These are phyloP conservation scores for Nanger granti DNA, from an alignment of 2,113 vertebrate genomes.

Conservation along the genomic window DNA sequence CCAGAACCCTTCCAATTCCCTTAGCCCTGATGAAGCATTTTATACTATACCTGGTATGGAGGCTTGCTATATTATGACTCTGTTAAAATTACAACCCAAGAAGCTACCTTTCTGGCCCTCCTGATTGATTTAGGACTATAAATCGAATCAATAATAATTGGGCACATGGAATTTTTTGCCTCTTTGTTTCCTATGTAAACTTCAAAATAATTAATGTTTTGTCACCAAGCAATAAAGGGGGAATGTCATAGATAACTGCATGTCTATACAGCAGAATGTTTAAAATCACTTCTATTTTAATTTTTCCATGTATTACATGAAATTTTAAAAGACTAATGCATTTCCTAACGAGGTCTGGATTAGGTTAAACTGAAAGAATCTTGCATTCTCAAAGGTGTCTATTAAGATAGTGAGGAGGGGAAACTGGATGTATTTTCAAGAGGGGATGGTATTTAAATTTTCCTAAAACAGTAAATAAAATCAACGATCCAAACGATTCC, in stretches of 20 bases:
- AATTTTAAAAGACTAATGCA: slow-evolving; percentile 2
- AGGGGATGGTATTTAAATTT: not conserved
- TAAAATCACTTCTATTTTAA: slow-evolving; percentile 13
- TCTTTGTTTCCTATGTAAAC: not conserved
- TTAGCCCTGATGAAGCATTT: not conserved
- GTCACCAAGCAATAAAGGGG: not conserved
- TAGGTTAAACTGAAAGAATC: not conserved
- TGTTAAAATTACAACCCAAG: not conserved
- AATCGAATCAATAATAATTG: not conserved
- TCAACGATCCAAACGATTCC: not conserved
- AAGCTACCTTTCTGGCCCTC: not conserved
- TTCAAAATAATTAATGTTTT: not conserved
- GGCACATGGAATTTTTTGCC: not conserved
- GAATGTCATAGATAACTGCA: not conserved
- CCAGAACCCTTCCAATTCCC: not conserved
- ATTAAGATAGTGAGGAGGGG: not conserved
- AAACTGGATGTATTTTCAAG: not conserved
- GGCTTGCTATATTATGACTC: not conserved
- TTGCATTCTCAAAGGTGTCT: not conserved
- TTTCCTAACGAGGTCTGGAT: not conserved
- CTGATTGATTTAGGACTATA: not conserved
- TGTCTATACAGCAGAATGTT: not conserved
- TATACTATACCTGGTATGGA: not conserved
- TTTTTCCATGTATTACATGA: not conserved
- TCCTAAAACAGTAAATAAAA: not conserved